These are phyloP conservation scores for Phasianus colchicus DNA, from an alignment of 2,113 vertebrate genomes.

Conservation along the genomic window DNA sequence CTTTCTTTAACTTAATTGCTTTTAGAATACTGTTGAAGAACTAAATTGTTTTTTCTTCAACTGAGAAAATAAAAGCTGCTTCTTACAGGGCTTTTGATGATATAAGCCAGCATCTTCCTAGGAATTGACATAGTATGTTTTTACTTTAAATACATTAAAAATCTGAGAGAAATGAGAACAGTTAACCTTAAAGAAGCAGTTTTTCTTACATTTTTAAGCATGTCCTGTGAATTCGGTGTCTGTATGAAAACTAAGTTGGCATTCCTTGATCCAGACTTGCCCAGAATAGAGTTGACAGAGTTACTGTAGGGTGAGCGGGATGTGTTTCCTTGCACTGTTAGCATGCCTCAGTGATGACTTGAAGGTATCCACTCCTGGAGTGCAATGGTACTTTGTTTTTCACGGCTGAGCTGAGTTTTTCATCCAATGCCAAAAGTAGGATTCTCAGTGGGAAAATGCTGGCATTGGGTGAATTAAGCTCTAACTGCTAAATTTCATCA, in stretches of 20 bases:
- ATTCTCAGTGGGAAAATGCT: neutral
- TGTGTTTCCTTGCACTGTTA: neutral
- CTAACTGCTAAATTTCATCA: neutral
- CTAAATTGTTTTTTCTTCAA: neutral
- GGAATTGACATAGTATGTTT: neutral
- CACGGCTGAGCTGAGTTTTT: constrained; percentile 3
- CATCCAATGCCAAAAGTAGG: neutral
- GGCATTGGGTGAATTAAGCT: neutral
- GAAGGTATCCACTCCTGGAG: neutral
- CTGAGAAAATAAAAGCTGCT: neutral
- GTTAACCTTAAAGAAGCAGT: neutral
- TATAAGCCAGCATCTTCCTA: neutral
- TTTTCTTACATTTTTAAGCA: neutral
- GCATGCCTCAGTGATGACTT: neutral
- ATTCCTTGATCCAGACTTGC: neutral
- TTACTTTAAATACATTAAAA: neutral
- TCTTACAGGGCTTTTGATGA: neutral
- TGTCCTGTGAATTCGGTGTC: neutral
- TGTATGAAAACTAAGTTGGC: neutral
- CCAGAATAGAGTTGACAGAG: neutral
- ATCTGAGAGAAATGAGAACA: neutral
- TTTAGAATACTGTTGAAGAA: neutral
- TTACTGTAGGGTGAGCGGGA: neutral
- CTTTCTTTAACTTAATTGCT: neutral
- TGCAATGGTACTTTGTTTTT: neutral